Evolutionary conservation across 2,888 invertebrate genomes (phyloP).

Genomic region (Chaitophorus viminalis): DNA sequence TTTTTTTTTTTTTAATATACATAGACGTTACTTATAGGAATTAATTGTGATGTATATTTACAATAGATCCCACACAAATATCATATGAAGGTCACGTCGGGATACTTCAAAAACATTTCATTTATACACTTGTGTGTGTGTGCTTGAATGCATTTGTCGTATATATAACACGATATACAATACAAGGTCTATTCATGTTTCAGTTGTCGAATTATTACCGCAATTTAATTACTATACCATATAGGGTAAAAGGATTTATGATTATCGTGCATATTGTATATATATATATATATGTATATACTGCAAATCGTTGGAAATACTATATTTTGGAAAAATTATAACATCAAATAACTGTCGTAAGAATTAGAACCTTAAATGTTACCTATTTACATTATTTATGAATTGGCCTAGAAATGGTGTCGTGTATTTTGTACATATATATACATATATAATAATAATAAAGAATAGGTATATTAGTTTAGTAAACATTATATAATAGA

Average conservation of each 20-base stretch:
- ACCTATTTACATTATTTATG: not conserved
- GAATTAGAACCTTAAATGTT: constrained; percentile 22
- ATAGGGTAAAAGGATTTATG: not conserved
- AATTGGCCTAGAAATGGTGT: not conserved
- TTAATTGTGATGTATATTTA: constrained; percentile 37
- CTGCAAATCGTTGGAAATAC: not conserved
- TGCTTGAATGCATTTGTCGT: not conserved
- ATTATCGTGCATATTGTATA: too few species aligned
- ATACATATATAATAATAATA: too few species aligned
- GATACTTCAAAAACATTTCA: constrained; percentile 39
- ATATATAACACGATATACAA: not conserved
- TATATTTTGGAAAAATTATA: constrained; percentile 11
- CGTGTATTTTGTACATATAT: too few species aligned
- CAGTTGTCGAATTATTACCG: not conserved
- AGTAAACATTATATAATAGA: too few species aligned
- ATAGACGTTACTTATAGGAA: not conserved
- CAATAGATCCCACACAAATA: constrained; percentile 33
- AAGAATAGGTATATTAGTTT: too few species aligned
- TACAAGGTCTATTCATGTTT: constrained; percentile 10
- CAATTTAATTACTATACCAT: constrained; percentile 1
- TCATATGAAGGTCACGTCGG: constrained; percentile 32
- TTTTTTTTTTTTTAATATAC: not conserved
- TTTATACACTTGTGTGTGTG: not conserved
- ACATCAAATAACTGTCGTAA: constrained; percentile 4
- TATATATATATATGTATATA: too few species aligned